phyloP scores from a whole-genome alignment of 2,797 vertebrate species.

The Cuculus canorus region DNA sequence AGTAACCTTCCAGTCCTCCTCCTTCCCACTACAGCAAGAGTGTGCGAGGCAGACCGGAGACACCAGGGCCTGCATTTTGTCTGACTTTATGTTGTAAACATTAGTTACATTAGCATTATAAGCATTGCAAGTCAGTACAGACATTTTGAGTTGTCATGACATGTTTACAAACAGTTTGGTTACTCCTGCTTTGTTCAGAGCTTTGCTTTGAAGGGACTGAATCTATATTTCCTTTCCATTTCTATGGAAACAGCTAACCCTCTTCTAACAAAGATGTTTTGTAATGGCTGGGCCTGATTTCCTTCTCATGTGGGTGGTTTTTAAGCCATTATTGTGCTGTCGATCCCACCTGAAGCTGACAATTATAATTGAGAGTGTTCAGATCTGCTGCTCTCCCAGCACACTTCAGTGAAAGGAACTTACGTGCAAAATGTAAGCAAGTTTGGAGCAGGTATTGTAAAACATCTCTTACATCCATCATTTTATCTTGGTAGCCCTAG shows the following conservation, averaged over 20 bases:
- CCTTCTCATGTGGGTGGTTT: conserved; percentile 35
- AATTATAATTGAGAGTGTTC: not conserved
- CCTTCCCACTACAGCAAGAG: not conserved
- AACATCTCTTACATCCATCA: not conserved
- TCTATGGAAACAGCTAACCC: conserved; percentile 62
- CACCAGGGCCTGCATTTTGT: fast-evolving
- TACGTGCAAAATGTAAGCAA: not conserved
- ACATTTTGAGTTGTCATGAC: not conserved
- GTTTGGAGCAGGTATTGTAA: not conserved
- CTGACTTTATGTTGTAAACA: not conserved
- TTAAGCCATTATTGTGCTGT: not conserved
- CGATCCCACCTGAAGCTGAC: not conserved
- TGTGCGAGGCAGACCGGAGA: not conserved
- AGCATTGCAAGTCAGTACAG: not conserved
- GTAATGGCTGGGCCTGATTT: conserved; percentile 22
- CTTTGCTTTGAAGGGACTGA: not conserved
- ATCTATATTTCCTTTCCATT: conserved; percentile 46
- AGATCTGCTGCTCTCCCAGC: not conserved
- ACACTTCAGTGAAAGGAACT: not conserved
- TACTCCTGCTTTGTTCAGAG: not conserved
- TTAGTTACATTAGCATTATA: not conserved
- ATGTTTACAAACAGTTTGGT: conserved; percentile 14
- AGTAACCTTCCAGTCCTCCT: not conserved
- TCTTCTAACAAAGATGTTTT: conserved; percentile 50
- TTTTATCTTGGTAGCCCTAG: not conserved